phyloP scores from a whole-genome alignment of 2,888 invertebrate genomes.

The Boloria selene region DNA sequence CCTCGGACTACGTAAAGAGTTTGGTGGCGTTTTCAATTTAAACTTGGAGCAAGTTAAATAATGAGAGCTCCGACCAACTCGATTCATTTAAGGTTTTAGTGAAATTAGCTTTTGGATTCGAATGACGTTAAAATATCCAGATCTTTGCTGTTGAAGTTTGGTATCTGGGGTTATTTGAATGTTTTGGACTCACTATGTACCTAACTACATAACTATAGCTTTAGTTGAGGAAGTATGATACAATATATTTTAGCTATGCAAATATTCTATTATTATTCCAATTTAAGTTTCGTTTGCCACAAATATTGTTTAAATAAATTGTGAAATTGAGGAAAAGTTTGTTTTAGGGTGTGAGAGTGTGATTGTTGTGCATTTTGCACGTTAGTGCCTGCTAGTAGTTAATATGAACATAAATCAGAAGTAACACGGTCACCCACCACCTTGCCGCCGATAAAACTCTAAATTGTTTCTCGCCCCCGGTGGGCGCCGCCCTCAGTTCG shows the following conservation, averaged over 20 bases:
- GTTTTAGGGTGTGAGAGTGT: conserved; percentile 7
- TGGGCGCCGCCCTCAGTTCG: conserved; percentile 79
- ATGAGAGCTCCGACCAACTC: conserved; percentile 78
- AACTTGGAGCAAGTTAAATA: conserved; percentile 81
- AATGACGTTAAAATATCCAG: conserved; percentile 73
- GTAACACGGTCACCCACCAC: conserved; percentile 61
- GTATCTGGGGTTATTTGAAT: conserved; percentile 7
- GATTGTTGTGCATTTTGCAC: conserved; percentile 67
- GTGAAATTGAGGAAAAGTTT: not conserved
- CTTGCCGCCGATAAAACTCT: conserved; percentile 76
- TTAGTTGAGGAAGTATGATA: not conserved
- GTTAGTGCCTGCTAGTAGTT: conserved; percentile 63
- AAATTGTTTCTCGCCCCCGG: conserved; percentile 82
- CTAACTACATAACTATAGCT: not conserved
- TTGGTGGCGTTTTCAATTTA: conserved; percentile 81
- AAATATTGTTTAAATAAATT: not conserved
- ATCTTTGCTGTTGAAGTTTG: conserved; percentile 42
- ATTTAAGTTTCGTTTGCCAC: not conserved
- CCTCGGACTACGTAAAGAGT: conserved; percentile 78
- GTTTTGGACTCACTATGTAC: not conserved
- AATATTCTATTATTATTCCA: not conserved
- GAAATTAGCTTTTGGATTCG: conserved; percentile 80
- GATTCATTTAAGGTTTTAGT: conserved; percentile 81
- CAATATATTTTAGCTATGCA: not conserved
- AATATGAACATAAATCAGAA: conserved; percentile 78